Evolutionary conservation across 2,113 vertebrate genomes (phyloP), one percentile per base, ranked within the genome.

Genomic region (Ivindomyrus marchei): DNA sequence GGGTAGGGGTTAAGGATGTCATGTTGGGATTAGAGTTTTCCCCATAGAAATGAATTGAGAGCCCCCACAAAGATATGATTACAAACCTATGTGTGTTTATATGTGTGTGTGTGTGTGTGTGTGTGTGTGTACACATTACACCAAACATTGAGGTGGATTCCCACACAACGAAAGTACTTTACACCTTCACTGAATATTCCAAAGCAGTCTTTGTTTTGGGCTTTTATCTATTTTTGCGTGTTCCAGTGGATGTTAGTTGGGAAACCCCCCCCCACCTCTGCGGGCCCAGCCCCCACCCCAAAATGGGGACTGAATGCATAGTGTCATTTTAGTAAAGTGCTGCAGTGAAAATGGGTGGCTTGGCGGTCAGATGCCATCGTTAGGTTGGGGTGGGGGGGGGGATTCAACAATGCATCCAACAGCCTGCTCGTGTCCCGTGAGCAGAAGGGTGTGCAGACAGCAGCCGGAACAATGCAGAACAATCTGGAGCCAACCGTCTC

Each of bases 401-500:
- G 62, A 31, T 31, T 31, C 27, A 31, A 31, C 8, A 39, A 10
- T 49, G 83, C 21, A 24, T 46, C 45, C 21, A 24, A 27, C 49
- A 17, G 17, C 85, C 47, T 13, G 47, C 1, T 10, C 13, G 27
- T 11, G n/a, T n/a, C 47, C 17, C 27, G 24, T 53, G 21, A 39
- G 21, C n/a, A 15, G 24, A 17, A 49, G 47, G 49, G 85, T 9
- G 9, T 13, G 84, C 84, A 85, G 83, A 85, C 21, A 3, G 45
- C 88, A 77, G 88, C 66, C 50, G 62, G 46, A 77, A n/a, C 89
- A 36, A 87, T 85, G 66, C 89, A 53, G 66, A 21, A 47, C 70
- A 6, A 88, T 88, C 85, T 88, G 31, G 85, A 90, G 86, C 83
- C 89, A 83, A 36, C 77, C 85, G 84, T 90, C 89, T 86, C 50